phyloP scores from a whole-genome alignment of 2,113 vertebrate species.

The Paradisaea rubra region DNA sequence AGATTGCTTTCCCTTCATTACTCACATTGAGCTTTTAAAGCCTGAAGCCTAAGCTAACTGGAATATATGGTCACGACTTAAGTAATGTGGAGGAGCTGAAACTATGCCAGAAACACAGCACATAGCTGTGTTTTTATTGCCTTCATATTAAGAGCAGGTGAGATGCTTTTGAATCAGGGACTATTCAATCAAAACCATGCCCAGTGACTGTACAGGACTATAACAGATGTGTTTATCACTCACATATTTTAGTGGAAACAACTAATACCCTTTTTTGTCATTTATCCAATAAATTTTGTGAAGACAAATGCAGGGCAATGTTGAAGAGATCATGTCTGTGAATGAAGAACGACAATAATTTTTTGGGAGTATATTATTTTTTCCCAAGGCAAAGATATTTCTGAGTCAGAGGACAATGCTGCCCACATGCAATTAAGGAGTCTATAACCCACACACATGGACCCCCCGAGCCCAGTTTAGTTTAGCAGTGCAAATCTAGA shows the following conservation, averaged over 20 bases:
- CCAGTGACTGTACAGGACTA: background rate
- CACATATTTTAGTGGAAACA: background rate
- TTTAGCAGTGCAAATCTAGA: background rate
- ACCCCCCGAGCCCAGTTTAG: background rate
- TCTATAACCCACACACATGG: background rate
- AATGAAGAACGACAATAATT: background rate
- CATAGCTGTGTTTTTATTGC: background rate
- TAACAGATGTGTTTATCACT: background rate
- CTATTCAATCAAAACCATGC: background rate
- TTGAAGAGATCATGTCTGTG: background rate
- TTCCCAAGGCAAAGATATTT: background rate
- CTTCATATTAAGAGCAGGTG: background rate
- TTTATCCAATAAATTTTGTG: background rate
- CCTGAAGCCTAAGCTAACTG: background rate
- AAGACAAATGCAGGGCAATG: background rate
- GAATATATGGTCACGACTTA: background rate
- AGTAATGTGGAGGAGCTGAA: conserved; percentile 1
- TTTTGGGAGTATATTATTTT: background rate
- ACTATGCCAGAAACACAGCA: background rate
- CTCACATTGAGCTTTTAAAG: background rate
- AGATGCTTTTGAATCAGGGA: background rate
- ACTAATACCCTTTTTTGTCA: background rate
- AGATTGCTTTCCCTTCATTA: conserved; percentile 33
- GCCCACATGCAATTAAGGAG: background rate
- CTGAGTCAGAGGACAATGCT: background rate